A percentile compares a stretch with the other conserved stretches of the same genome.
These are phyloP conservation scores for Acanthornis magna DNA, from an alignment of 2,797 vertebrate genomes.

Conservation along the genomic window DNA sequence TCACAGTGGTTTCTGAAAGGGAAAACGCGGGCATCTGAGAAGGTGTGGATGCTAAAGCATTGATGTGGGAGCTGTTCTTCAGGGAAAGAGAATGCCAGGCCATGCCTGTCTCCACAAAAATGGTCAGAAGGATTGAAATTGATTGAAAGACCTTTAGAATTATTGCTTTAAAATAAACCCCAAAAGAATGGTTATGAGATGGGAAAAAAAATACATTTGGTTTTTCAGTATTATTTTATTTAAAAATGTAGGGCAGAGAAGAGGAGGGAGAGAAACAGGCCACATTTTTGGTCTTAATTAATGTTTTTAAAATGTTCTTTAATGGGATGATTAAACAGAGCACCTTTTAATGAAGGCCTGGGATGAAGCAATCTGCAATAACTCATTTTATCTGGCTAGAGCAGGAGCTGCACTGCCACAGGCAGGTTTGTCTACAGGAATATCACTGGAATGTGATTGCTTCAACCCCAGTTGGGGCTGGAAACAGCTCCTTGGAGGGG, in stretches of 20 bases:
- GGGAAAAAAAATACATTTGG: accelerated
- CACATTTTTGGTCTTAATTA: not conserved
- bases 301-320: not conserved
- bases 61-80: not conserved
- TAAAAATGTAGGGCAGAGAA: not conserved
- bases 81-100: not conserved
- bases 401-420: not conserved
- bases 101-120: not conserved
- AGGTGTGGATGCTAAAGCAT: not conserved
- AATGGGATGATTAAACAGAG: not conserved
- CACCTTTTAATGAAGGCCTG: not conserved
- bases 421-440: not conserved
- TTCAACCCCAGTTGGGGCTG: accelerated
- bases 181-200: not conserved
- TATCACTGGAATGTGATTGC: not conserved
- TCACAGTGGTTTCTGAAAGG: not conserved
- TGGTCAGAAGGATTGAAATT: not conserved
- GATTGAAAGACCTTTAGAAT: not conserved
- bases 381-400: not conserved
- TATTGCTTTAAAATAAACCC: not conserved
- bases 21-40: not conserved
- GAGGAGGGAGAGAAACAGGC: not conserved
- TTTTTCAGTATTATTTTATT: not conserved
- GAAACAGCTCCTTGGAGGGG: not conserved
- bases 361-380: not conserved